Base-by-base conservation (phyloP, 2,888 invertebrate genomes). In the Drosophila pegasa region DNA sequence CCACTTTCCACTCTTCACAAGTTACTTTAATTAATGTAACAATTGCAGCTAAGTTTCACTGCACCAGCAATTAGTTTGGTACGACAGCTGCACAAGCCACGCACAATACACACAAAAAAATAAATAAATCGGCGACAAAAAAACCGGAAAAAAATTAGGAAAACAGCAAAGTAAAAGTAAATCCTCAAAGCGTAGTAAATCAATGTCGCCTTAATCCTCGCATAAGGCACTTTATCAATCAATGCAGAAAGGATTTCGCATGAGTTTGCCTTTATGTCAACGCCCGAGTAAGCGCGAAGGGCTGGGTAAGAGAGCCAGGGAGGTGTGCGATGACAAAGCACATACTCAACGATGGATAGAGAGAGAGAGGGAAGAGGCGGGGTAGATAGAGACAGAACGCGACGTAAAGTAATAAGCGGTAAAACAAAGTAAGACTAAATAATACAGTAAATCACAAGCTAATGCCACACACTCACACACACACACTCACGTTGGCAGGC, bases 211-310 rank as follows among this genome's bases (percentile, higher is more conserved):
- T 71, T 88, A 88, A 88, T 89, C 87, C 88, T 78, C 78, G 74
- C 88, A 88, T 89, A 89, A 89, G 87, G 89, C 85, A 86, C 88
- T 88, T 86, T 86, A 86, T 86, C 86, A 86, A 86, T 86, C 86
- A 86, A 88, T 87, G 85, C 81, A 81, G 81, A 88, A 88, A 88
- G 85, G 88, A 80, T 86, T 88, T 88, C 72, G 68, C 69, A 56
- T 69, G 82, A 73, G 79, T 83, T 68, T 70, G 73, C 74, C 60
- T 81, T 84, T 85, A 78, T 84, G 79, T 83, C 82, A 76, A 77
- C 74, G 83, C 75, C 75, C 64, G 67, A 20, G 27, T 64, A 37
- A 67, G 45, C 56, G 66, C 20, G 45, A 31, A 12, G 31, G 25
- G 16, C 12, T 12, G 40, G 25, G n/a, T 5, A 25, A 2, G 8